Base-by-base conservation (phyloP, 2,888 invertebrate species). In the Diploptera punctata region DNA sequence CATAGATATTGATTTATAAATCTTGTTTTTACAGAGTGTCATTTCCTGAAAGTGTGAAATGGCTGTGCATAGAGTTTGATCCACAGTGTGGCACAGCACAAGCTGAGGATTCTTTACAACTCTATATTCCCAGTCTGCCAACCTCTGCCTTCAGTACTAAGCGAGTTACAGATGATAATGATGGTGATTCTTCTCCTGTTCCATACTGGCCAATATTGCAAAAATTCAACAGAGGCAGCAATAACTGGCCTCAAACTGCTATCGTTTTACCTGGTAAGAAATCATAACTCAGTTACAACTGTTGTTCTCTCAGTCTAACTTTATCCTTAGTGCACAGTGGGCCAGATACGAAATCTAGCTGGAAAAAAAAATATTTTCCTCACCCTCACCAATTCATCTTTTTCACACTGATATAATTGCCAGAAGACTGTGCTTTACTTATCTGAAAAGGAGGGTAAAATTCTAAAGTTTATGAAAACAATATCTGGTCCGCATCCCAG, bases 11-110 rank as follows among this genome's bases (percentile, higher is more conserved):
- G n/a, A n/a, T n/a, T n/a, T n/a, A n/a, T n/a, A n/a, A n/a, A n/a
- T 21, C 10, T 10, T 43, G 54, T 68, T 70, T 33, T 75, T 78
- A 75, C 80, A 93, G 93, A 82, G 96, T 98, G 9, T 87, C 91
- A 49, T 98, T 99, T 83, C 97, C 98, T 0, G 86, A 91, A 2
- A 88, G 88, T 76, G 95, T 99, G 0, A 92, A 94, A 76, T 98
- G 98, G 94, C 87, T 99, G 80, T 93, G 94, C 16, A 84, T 99
- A 4, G 97, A 98, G 84, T 98, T 99, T 84, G 98, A 98, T 81
- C 88, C 93, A 0, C 90, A 93, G 74, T 97, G 97, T 82, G 91
- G 95, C 68, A 98, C 98, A 0, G 94, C 93, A 1, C 98, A 97
- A 83, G 90, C 93, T 0, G 98, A 98, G 84, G 98, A 99, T 84